Conservation (phyloP, 1,140 invertebrate species). For the Pseudomyrmex cubaensis region DNA sequence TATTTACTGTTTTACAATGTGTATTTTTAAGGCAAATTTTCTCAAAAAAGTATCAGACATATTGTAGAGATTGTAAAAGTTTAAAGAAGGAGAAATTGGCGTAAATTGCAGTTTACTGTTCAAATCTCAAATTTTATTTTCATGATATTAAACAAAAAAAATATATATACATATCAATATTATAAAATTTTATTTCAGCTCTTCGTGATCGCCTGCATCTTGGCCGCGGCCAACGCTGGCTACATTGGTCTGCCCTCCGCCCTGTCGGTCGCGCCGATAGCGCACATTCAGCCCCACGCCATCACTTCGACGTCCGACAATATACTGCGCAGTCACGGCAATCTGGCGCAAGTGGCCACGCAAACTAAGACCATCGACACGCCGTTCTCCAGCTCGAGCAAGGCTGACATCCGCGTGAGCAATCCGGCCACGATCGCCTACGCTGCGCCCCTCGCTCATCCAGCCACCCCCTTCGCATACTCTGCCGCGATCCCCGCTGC, state of each 20-base stretch:
- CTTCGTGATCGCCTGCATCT: conserved; percentile 81
- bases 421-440: conserved; percentile 83
- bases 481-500: conserved; percentile 61
- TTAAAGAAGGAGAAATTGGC: background rate
- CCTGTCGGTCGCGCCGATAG: conserved; percentile 50
- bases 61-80: background rate
- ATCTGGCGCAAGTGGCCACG: conserved; percentile 88
- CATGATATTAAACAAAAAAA: too few relatives aligned
- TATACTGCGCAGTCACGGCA: conserved; percentile 87
- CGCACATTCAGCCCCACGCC: conserved; percentile 82
- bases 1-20: too few relatives aligned
- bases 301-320: conserved; percentile 87
- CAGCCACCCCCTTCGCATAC: conserved; percentile 66
- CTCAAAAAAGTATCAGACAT: background rate
- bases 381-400: conserved; percentile 89
- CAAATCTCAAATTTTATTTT: background rate
- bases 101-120: background rate
- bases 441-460: conserved; percentile 70
- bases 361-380: conserved; percentile 89
- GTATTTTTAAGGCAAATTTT: too few relatives aligned
- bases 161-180: background rate
- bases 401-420: conserved; percentile 87
- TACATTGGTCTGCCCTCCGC: conserved; percentile 68
- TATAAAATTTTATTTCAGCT: conserved; percentile 81
- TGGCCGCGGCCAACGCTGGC: conserved; percentile 80